phyloP scores from a whole-genome alignment of 2,888 invertebrate genomes.

The Drosophila pseudotakahashii region DNA sequence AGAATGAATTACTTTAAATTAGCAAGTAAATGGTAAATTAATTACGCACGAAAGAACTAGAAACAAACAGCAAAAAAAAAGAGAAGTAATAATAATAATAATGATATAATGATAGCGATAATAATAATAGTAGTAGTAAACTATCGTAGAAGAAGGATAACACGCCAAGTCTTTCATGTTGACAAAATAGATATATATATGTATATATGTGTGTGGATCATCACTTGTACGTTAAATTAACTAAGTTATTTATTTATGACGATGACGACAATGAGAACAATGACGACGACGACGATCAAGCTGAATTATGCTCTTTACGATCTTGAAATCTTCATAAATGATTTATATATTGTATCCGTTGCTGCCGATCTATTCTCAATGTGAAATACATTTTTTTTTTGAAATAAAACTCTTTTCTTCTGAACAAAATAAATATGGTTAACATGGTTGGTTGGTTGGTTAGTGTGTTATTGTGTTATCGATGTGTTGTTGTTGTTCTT shows the following conservation, averaged over 20 bases:
- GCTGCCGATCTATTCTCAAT: conserved; percentile 9
- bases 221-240: conserved; percentile 40
- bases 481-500: conserved; percentile 2
- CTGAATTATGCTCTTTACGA: background rate
- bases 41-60: conserved; percentile 33
- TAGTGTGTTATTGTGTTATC: conserved; percentile 18
- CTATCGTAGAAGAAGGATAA: conserved; percentile 26
- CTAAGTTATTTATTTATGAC: conserved; percentile 26
- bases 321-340: background rate
- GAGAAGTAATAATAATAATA: conserved; percentile 5
- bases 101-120: conserved; percentile 18
- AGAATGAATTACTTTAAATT: conserved; percentile 33
- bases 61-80: conserved; percentile 28
- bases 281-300: conserved; percentile 15
- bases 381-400: conserved; percentile 2
- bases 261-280: conserved; percentile 32
- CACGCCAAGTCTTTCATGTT: conserved; percentile 40
- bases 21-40: conserved; percentile 30
- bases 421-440: conserved; percentile 39
- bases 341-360: conserved; percentile 11
- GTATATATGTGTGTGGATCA: conserved; percentile 18
- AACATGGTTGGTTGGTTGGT: conserved; percentile 25
- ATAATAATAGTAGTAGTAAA: conserved; percentile 16
- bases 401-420: background rate
- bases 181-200: conserved; percentile 19